Conservation (phyloP, 2,113 vertebrate species). For the Scartelaos histophorus region DNA sequence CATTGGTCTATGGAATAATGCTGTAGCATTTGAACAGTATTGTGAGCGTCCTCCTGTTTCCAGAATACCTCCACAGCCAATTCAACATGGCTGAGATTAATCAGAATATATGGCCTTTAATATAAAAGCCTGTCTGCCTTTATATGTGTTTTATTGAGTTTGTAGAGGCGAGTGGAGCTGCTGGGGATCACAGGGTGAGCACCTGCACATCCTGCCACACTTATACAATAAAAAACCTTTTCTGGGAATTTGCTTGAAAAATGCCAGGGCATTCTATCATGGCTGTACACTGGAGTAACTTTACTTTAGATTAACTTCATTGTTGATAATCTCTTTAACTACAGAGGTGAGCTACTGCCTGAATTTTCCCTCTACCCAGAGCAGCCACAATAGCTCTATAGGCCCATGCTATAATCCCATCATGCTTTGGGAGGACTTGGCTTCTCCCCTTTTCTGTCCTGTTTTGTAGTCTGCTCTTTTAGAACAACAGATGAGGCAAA, state of each 20-base stretch:
- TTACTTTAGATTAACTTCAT: slow-evolving; percentile 80
- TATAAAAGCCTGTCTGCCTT: slow-evolving; percentile 78
- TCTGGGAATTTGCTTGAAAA: slow-evolving; percentile 79
- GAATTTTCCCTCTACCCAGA: slow-evolving; percentile 57
- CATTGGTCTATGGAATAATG: background rate
- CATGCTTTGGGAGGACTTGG: slow-evolving; percentile 43
- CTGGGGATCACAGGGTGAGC: slow-evolving; percentile 80
- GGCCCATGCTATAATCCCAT: slow-evolving; percentile 72
- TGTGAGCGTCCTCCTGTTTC: slow-evolving; percentile 41
- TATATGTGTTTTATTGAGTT: slow-evolving; percentile 86
- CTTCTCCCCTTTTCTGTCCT: slow-evolving; percentile 28
- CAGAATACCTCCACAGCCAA: slow-evolving; percentile 40
- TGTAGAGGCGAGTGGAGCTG: slow-evolving; percentile 73
- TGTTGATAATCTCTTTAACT: slow-evolving; percentile 84
- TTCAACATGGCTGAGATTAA: slow-evolving; percentile 79
- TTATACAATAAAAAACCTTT: slow-evolving; percentile 86
- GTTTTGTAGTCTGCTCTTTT: slow-evolving; percentile 22
- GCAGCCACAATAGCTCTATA: slow-evolving; percentile 57
- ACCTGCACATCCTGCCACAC: slow-evolving; percentile 55
- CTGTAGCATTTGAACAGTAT: background rate
- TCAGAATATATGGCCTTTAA: slow-evolving; percentile 89
- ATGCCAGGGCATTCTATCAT: slow-evolving; percentile 68
- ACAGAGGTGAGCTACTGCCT: slow-evolving; percentile 68
- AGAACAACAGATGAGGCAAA: slow-evolving; percentile 27
- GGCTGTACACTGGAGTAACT: slow-evolving; percentile 68